These are phyloP conservation scores for Blastobasis adustella DNA, from an alignment of 2,888 invertebrate genomes.

Conservation along the genomic window DNA sequence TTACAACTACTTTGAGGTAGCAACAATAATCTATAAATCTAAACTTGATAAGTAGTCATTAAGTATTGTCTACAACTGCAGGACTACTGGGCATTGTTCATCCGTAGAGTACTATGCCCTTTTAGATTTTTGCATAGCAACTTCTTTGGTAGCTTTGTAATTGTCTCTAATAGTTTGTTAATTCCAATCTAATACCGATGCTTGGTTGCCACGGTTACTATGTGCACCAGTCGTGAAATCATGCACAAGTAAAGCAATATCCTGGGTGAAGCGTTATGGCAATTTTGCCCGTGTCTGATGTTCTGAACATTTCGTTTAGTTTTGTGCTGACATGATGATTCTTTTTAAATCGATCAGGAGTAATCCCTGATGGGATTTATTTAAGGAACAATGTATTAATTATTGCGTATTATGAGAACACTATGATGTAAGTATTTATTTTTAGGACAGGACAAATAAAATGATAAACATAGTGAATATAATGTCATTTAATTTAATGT, in stretches of 20 bases:
- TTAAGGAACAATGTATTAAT: too few relatives aligned
- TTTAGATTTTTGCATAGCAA: too few relatives aligned
- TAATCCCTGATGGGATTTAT: too few relatives aligned
- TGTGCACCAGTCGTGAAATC: slow-evolving; percentile 4
- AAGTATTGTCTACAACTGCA: too few relatives aligned
- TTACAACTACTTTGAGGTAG: too few relatives aligned
- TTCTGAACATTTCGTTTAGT: not conserved
- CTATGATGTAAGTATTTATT: not conserved
- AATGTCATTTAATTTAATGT: not conserved
- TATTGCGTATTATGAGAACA: too few relatives aligned
- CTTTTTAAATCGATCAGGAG: too few relatives aligned
- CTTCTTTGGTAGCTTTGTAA: not conserved
- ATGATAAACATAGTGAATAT: not conserved
- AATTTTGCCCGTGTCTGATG: not conserved
- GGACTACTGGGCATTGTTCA: too few relatives aligned
- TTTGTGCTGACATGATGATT: too few relatives aligned
- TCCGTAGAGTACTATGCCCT: too few relatives aligned
- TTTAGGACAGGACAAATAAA: not conserved
- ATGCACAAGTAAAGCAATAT: slow-evolving; percentile 5
- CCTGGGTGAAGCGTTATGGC: not conserved
- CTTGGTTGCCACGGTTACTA: not conserved
- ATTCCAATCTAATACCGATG: not conserved
- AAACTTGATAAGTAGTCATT: not conserved
- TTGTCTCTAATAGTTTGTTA: not conserved
- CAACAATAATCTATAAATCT: too few relatives aligned